Base-by-base conservation (phyloP, 2,888 invertebrate genomes). In the Schrankia costaestrigalis region DNA sequence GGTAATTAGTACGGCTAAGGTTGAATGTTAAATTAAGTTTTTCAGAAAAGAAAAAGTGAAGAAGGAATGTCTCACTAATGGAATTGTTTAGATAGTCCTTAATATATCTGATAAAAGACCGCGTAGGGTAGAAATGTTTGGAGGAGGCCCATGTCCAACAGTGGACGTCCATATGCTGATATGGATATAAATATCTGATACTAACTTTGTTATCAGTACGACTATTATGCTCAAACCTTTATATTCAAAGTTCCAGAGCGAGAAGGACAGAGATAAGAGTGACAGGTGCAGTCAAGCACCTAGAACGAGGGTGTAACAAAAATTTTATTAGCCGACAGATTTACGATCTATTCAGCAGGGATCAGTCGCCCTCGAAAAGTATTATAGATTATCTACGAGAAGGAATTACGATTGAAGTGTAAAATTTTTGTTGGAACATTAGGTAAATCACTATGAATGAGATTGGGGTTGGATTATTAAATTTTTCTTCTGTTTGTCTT, bases 201-300 rank as follows among this genome's bases (percentile, higher is more conserved):
- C n/a, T n/a, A n/a, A n/a, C n/a, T n/a, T n/a, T n/a, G n/a, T n/a
- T n/a, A n/a, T n/a, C n/a, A n/a, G n/a, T n/a, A n/a, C n/a, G n/a
- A n/a, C n/a, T n/a, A n/a, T n/a, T n/a, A n/a, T 41, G 34, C 11
- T 22, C 25, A 36, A 22, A 39, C 33, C 44, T 40, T 48, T 44
- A 51, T 19, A 13, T 32, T 45, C 25, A 26, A 33, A 39, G 30
- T 27, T 12, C 27, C 9, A 12, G 62, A 42, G 44, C 24, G 44
- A 63, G 51, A 46, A 55, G 44, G 63, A 59, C 34, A 50, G 56
- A 43, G 51, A 41, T 24, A 46, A 29, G 50, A 53, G 70, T 58
- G 65, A 49, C 74, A 72, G 73, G 64, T 70, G 66, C 46, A 41
- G 42, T 26, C 29, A 61, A 65, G 62, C 57, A 48, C 58, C 46